Conservation (phyloP, 2,888 invertebrate genomes). For the Cryptocephalus moraei region DNA sequence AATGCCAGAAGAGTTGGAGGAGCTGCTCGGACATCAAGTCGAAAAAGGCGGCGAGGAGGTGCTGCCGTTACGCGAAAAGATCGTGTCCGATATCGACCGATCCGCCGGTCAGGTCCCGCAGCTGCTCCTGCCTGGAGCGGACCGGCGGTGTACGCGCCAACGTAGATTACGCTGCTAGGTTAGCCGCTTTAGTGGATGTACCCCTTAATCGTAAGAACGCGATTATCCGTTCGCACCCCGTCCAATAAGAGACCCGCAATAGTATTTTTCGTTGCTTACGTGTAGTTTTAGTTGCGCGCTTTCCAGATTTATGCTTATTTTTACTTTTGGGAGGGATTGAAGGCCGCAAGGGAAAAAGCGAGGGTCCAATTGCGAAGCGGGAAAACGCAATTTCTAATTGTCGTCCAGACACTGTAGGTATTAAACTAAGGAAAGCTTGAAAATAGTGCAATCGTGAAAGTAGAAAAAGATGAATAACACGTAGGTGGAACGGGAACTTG, state of each 20-base stretch:
- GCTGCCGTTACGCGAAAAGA: constrained; percentile 35
- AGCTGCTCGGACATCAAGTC: constrained; percentile 36
- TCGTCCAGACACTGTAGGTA: no score
- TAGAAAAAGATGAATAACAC: no score
- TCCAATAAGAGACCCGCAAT: no score
- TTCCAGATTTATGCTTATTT: not conserved
- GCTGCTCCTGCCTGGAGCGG: constrained; percentile 29
- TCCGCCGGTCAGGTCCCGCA: constrained; percentile 22
- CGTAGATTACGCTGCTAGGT: constrained; percentile 25
- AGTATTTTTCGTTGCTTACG: no score
- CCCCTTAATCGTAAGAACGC: constrained; percentile 30
- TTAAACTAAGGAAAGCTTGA: no score
- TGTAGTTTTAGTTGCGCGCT: not conserved
- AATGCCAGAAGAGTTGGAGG: constrained; percentile 34
- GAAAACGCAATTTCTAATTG: no score
- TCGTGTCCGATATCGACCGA: constrained; percentile 32
- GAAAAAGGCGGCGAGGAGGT: constrained; percentile 30
- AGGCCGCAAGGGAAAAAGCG: no score
- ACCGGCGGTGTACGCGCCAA: constrained; percentile 9
- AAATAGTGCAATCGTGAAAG: no score
- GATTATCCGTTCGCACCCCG: constrained; percentile 18
- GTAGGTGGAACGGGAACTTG: no score
- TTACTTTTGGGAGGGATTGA: no score
- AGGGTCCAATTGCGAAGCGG: no score
- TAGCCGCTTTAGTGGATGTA: constrained; percentile 26